Percentiles rank a stretch among this genome's conserved stretches.
Evolutionary conservation across 1,140 invertebrate species (phyloP).

Genomic region (Drosophila parabipectinata): DNA sequence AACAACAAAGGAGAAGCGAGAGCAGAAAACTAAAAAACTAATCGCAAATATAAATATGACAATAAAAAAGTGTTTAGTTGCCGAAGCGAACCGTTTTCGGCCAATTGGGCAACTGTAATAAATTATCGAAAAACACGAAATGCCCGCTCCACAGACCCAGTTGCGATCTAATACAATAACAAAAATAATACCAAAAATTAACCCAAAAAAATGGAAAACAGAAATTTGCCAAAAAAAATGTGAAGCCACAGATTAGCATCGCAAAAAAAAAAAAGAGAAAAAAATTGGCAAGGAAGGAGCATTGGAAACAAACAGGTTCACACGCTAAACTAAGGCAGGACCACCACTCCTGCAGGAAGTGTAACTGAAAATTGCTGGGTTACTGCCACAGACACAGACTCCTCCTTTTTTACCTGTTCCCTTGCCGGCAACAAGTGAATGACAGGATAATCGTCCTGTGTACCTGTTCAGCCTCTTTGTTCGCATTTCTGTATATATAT

Average conservation of each 20-base stretch:
- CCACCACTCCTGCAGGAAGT: conserved; percentile 67
- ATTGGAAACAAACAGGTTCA: conserved; percentile 70
- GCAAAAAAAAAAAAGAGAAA: conserved; percentile 24
- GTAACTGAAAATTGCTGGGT: conserved; percentile 53
- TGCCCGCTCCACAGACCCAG: conserved; percentile 58
- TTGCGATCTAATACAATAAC: conserved; percentile 66
- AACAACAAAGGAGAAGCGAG: conserved; percentile 27
- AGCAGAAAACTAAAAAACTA: conserved; percentile 68
- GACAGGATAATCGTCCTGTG: conserved; percentile 83
- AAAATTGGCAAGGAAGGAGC: conserved; percentile 21
- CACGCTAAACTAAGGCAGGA: conserved; percentile 60
- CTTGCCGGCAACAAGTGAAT: conserved; percentile 81
- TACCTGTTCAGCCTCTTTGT: conserved; percentile 64
- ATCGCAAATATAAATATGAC: conserved; percentile 74
- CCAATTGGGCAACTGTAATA: conserved; percentile 79
- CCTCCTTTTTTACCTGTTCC: conserved; percentile 64
- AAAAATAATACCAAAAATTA: conserved; percentile 36
- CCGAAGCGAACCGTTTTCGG: conserved; percentile 45
- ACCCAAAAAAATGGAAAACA: conserved; percentile 3
- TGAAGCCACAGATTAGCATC: conserved; percentile 73
- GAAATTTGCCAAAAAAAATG: conserved; percentile 59
- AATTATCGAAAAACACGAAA: conserved; percentile 83
- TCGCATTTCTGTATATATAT: background rate
- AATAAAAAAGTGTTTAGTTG: conserved; percentile 67
- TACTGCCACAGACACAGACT: conserved; percentile 36